phyloP scores from a whole-genome alignment of 2,888 invertebrate species.

The Drosophila basisetae region DNA sequence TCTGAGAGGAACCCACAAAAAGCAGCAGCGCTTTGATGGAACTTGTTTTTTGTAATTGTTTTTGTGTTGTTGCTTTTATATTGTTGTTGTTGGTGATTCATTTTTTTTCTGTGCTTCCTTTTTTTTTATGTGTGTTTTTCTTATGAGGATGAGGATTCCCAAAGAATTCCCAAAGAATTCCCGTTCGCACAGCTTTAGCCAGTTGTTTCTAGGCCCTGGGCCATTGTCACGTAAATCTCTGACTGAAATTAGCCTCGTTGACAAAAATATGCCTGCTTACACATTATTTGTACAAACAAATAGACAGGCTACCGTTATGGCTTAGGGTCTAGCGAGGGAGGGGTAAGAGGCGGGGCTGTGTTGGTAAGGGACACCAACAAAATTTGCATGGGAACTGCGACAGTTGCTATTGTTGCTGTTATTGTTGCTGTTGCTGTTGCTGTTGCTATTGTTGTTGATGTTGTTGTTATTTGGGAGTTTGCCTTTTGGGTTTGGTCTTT shows the following conservation, averaged over 20 bases:
- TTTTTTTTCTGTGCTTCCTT: conserved; percentile 19
- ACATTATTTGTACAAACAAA: conserved; percentile 79
- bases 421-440: conserved; percentile 8
- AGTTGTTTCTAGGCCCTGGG: conserved; percentile 23
- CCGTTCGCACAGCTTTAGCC: conserved; percentile 10
- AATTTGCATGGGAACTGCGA: conserved; percentile 77
- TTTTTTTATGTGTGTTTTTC: conserved; percentile 30
- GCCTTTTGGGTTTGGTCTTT: conserved; percentile 20
- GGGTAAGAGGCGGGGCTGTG: background rate
- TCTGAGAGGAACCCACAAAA: conserved; percentile 34
- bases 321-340: background rate
- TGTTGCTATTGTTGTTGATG: conserved; percentile 11
- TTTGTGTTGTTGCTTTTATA: conserved; percentile 55
- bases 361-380: conserved; percentile 29
- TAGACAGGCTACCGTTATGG: conserved; percentile 66
- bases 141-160: conserved; percentile 5
- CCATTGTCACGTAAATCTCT: conserved; percentile 81
- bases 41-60: conserved; percentile 78
- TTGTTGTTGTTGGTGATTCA: conserved; percentile 27
- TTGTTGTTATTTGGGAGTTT: conserved; percentile 35
- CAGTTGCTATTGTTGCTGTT: conserved; percentile 61
- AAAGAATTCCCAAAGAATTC: conserved; percentile 31
- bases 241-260: conserved; percentile 81
- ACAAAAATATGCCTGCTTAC: conserved; percentile 82
- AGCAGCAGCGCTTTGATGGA: conserved; percentile 53